Conservation (phyloP, 2,113 vertebrate species). For the Macquaria ambigua region DNA sequence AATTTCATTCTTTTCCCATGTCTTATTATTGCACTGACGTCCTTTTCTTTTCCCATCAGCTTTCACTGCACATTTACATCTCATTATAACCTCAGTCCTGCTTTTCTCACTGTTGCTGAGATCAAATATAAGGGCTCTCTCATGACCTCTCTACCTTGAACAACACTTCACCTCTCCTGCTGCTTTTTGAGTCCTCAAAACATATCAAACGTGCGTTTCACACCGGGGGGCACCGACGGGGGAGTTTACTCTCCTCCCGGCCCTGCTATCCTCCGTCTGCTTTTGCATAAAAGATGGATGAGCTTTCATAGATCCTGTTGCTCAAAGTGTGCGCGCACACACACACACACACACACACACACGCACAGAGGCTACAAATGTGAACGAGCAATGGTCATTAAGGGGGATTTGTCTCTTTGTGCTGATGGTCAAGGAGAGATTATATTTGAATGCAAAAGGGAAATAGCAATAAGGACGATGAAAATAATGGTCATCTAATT, state of each 20-base stretch:
- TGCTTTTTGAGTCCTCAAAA: constrained; percentile 62
- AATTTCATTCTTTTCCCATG: neutral
- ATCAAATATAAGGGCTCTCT: constrained; percentile 82
- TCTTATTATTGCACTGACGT: neutral
- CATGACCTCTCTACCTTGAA: constrained; percentile 75
- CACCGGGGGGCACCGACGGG: neutral
- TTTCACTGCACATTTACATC: constrained; percentile 4
- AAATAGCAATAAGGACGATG: constrained; percentile 86
- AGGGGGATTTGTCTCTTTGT: constrained; percentile 13
- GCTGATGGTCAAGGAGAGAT: constrained; percentile 41
- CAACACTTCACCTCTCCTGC: constrained; percentile 71
- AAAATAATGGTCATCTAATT: constrained; percentile 78
- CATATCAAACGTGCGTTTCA: constrained; percentile 49
- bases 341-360: constrained; percentile 16
- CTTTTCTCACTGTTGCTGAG: constrained; percentile 66
- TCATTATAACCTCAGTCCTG: constrained; percentile 49
- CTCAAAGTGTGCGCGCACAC: constrained; percentile 17
- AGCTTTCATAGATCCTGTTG: constrained; percentile 31
- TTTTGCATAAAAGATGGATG: constrained; percentile 34
- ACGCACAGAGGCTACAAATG: constrained; percentile 22
- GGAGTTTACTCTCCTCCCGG: neutral
- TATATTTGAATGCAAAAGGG: constrained; percentile 37
- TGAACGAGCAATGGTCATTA: constrained; percentile 11
- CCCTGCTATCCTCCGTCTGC: constrained; percentile 9
- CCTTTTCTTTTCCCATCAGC: neutral